Conservation (phyloP, 2,797 vertebrate species). For the Manis crassicaudata region DNA sequence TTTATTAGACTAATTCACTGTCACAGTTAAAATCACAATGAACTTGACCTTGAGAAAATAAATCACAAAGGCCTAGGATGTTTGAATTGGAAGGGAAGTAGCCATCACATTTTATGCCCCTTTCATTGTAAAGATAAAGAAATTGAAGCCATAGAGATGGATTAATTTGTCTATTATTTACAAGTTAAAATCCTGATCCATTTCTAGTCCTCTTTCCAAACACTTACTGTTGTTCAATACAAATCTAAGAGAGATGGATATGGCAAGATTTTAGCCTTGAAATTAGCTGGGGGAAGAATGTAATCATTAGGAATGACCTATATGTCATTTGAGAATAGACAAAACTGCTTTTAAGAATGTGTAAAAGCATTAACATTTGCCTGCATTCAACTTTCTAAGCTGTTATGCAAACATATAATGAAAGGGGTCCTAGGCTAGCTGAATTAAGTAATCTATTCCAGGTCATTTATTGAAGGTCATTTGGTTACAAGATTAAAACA, state of each 20-base stretch:
- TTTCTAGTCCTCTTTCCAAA: conserved; percentile 1
- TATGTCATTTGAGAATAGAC: conserved; percentile 42
- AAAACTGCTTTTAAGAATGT: conserved; percentile 54
- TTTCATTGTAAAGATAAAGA: conserved; percentile 43
- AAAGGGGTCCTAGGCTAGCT: conserved; percentile 18
- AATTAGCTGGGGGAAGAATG: conserved; percentile 28
- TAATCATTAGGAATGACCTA: conserved; percentile 44
- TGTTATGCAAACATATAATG: conserved; percentile 57
- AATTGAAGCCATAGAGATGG: neutral
- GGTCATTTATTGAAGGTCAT: conserved; percentile 56
- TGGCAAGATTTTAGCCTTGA: conserved; percentile 35
- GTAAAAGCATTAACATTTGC: conserved; percentile 64
- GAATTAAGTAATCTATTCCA: conserved; percentile 56
- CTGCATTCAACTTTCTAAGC: conserved; percentile 45
- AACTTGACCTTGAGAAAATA: conserved; percentile 33
- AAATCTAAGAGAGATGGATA: conserved; percentile 34
- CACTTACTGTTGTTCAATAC: neutral
- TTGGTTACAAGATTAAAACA: conserved; percentile 52
- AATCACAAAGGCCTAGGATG: neutral
- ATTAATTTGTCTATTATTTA: conserved; percentile 39
- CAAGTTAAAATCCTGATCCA: neutral
- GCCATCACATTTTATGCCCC: neutral
- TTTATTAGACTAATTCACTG: neutral
- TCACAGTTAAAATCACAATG: neutral
- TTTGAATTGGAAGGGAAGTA: neutral